Conservation (phyloP, 2,888 invertebrate genomes). For the Melanostoma mellinum region DNA sequence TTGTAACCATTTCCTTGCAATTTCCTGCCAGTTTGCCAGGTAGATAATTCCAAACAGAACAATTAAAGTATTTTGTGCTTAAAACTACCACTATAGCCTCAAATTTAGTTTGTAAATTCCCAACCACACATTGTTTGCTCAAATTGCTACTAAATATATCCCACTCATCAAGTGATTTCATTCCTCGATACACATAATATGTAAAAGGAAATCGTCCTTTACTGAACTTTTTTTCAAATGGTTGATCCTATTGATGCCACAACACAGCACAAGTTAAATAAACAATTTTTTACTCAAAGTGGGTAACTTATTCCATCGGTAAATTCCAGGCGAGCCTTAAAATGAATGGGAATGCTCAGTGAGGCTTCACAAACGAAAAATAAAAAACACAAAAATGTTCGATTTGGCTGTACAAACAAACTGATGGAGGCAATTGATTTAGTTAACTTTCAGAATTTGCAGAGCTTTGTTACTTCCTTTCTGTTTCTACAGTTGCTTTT, state of each 20-base stretch:
- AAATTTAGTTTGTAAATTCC: constrained; percentile 18
- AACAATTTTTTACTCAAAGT: constrained; percentile 29
- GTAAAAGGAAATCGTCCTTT: background rate
- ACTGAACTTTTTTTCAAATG: background rate
- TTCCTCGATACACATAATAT: constrained; percentile 18
- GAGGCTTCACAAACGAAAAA: constrained; percentile 1
- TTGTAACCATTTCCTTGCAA: too few relatives aligned
- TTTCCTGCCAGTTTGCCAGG: too few relatives aligned
- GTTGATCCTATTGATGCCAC: background rate
- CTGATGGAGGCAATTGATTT: too few relatives aligned
- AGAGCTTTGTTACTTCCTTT: too few relatives aligned
- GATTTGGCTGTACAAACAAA: too few relatives aligned
- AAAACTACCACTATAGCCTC: background rate
- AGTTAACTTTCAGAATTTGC: too few relatives aligned
- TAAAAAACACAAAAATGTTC: background rate
- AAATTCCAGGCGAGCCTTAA: too few relatives aligned
- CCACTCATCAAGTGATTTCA: constrained; percentile 53
- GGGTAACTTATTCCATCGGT: constrained; percentile 5
- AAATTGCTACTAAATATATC: constrained; percentile 44
- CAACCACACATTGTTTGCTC: constrained; percentile 45
- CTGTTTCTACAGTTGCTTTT: too few relatives aligned
- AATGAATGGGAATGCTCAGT: constrained; percentile 6
- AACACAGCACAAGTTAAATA: constrained; percentile 14
- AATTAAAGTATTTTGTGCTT: too few relatives aligned
- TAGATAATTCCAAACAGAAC: too few relatives aligned